Percentiles rank a stretch among this genome's conserved stretches.
Conservation (phyloP, 2,113 vertebrate genomes). For the Rhinoderma darwinii region DNA sequence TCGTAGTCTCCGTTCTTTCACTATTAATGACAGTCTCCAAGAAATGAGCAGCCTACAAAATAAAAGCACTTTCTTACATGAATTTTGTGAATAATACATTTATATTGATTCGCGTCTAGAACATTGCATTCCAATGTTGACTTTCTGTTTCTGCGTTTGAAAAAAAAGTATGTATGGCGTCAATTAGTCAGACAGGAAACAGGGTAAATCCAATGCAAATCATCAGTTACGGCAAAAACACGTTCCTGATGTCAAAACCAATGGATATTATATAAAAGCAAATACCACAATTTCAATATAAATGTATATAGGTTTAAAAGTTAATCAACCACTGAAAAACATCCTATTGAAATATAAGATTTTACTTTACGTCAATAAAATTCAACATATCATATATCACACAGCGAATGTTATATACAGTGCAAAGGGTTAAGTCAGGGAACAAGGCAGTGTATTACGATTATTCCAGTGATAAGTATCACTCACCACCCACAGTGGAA, state of each 20-base stretch:
- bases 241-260: background rate
- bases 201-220: background rate
- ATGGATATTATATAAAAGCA: no score
- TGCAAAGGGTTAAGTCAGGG: no score
- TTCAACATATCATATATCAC: no score
- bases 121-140: background rate
- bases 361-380: no score
- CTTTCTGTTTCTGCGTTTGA: background rate
- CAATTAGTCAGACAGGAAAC: background rate
- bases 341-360: no score
- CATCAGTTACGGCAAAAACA: background rate
- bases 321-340: no score
- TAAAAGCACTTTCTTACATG: background rate
- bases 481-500: no score
- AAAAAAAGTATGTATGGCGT: background rate
- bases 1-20: background rate
- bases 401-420: no score
- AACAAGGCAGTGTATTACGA: no score
- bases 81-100: constrained; percentile 39
- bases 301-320: no score
- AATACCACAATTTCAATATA: no score
- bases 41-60: background rate
- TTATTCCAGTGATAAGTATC: no score
- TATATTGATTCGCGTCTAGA: background rate
- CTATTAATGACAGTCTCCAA: background rate